Evolutionary conservation across 2,113 vertebrate species (phyloP).

Genomic region (Taurulus bubalis): DNA sequence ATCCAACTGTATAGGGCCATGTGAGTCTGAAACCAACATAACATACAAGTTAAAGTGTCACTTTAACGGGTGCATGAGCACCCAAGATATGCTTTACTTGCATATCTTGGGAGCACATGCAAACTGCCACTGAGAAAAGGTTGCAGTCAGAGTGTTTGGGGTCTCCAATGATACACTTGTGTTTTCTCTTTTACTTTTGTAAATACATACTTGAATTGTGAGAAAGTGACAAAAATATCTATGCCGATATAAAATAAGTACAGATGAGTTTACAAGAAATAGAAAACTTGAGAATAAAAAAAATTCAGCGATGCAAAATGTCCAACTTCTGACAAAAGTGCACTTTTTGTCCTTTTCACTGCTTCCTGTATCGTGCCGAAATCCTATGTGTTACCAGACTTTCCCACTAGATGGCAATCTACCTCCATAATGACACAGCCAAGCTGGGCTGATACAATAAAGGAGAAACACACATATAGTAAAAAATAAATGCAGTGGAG

Average conservation of each 20-base stretch:
- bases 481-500: slow-evolving; percentile 35
- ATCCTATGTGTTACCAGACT: slow-evolving; percentile 32
- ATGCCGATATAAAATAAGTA: neutral
- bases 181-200: neutral
- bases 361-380: neutral
- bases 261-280: neutral
- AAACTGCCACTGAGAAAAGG: slow-evolving; percentile 7
- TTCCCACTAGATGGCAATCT: slow-evolving; percentile 79
- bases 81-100: slow-evolving; percentile 15
- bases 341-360: neutral
- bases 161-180: neutral
- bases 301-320: neutral
- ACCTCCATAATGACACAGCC: slow-evolving; percentile 41
- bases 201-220: neutral
- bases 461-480: slow-evolving; percentile 30
- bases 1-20: neutral
- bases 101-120: slow-evolving; percentile 21
- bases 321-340: neutral
- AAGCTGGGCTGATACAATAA: slow-evolving; percentile 15
- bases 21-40: neutral
- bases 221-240: neutral
- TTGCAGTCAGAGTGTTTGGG: neutral
- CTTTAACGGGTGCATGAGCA: slow-evolving; percentile 28
- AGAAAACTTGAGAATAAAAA: neutral
- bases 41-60: neutral